phyloP scores from a whole-genome alignment of 2,888 invertebrate genomes.

The Nezara viridula region DNA sequence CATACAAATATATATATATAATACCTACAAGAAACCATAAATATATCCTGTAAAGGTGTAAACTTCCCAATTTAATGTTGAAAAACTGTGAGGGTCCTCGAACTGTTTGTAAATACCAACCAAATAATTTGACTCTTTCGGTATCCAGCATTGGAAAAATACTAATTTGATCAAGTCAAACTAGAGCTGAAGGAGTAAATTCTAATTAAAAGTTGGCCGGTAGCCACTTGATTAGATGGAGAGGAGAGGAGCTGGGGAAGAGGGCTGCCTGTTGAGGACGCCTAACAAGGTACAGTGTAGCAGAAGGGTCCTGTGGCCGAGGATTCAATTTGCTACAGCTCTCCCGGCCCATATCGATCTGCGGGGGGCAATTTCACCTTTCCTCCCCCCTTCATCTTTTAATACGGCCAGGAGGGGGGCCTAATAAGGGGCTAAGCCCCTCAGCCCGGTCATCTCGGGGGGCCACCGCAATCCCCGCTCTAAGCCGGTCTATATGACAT shows the following conservation, averaged over 20 bases:
- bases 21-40: too few relatives aligned
- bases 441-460: slow-evolving; percentile 58
- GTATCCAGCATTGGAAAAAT: slow-evolving; percentile 4
- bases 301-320: slow-evolving; percentile 62
- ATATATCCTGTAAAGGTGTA: not conserved
- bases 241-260: slow-evolving; percentile 5
- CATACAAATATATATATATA: too few relatives aligned
- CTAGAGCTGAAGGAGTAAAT: slow-evolving; percentile 43
- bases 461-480: slow-evolving; percentile 57
- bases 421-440: slow-evolving; percentile 59
- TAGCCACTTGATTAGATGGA: slow-evolving; percentile 49
- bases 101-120: not conserved
- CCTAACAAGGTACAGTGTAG: slow-evolving; percentile 61
- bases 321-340: slow-evolving; percentile 62
- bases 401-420: slow-evolving; percentile 57
- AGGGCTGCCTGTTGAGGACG: slow-evolving; percentile 50
- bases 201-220: slow-evolving; percentile 43
- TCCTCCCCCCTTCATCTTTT: slow-evolving; percentile 61
- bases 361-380: slow-evolving; percentile 63
- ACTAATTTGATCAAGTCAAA: slow-evolving; percentile 40
- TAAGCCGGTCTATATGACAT: slow-evolving; percentile 47
- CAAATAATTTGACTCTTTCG: slow-evolving; percentile 10
- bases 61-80: not conserved
- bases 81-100: not conserved
- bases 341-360: slow-evolving; percentile 51